These are phyloP conservation scores for Dromococcyx pavoninus DNA, from an alignment of 2,797 vertebrate genomes.

Conservation along the genomic window DNA sequence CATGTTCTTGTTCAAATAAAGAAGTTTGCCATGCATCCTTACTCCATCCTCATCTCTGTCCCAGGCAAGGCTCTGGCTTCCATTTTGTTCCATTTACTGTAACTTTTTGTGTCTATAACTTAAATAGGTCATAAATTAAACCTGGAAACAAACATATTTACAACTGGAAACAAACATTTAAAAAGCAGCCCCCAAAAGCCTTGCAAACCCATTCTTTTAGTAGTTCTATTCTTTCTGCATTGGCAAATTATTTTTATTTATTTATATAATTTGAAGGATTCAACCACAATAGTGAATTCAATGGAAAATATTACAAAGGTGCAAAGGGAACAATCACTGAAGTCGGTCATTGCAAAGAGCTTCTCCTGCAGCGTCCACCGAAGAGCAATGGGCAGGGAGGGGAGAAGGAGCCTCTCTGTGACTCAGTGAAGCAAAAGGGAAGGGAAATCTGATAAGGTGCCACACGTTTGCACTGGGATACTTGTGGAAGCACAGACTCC, in stretches of 20 bases:
- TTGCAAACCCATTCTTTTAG: not conserved
- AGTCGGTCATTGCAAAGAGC: not conserved
- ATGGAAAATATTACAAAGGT: not conserved
- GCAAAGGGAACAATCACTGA: not conserved
- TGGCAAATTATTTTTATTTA: not conserved
- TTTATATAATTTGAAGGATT: not conserved
- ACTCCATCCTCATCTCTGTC: not conserved
- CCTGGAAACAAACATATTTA: no score
- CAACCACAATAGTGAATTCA: not conserved
- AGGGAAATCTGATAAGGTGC: not conserved
- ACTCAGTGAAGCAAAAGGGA: not conserved
- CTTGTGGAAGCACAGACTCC: not conserved
- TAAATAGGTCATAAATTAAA: not conserved
- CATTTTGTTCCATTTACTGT: not conserved
- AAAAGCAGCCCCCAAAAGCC: not conserved
- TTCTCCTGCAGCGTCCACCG: not conserved
- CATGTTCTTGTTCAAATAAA: not conserved
- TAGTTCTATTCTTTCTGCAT: not conserved
- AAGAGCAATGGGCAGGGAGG: not conserved
- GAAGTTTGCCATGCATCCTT: not conserved
- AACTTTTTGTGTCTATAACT: not conserved
- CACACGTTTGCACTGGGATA: not conserved
- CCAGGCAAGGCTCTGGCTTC: not conserved
- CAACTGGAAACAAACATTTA: not conserved
- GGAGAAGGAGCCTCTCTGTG: not conserved